Evolutionary conservation across 2,888 invertebrate genomes (phyloP).

Genomic region (Nesidiocoris tenuis): DNA sequence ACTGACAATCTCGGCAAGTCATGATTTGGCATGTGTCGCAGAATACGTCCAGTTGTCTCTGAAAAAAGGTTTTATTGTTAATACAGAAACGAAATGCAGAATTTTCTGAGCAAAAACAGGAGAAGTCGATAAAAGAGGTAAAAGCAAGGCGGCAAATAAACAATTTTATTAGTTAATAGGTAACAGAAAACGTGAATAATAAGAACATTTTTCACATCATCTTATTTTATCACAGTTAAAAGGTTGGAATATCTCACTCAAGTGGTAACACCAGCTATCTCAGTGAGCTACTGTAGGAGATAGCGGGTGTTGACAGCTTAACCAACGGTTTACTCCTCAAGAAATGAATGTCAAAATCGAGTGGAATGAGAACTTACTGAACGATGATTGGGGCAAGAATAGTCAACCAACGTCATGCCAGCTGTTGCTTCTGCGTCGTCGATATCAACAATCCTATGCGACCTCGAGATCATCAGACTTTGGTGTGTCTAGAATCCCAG

Average conservation of each 20-base stretch:
- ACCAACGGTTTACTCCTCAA: too few species aligned
- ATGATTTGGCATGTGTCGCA: constrained; percentile 91
- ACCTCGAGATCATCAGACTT: neutral
- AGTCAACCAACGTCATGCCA: constrained; percentile 1
- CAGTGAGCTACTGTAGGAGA: too few species aligned
- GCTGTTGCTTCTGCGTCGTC: neutral
- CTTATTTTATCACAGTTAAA: too few species aligned
- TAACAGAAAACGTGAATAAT: neutral
- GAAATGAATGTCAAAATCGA: too few species aligned
- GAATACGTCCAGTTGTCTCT: constrained; percentile 82
- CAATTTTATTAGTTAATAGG: neutral
- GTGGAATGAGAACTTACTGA: neutral
- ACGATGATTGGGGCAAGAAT: neutral
- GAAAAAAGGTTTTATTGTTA: too few species aligned
- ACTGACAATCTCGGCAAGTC: constrained; percentile 91
- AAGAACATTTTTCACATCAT: too few species aligned
- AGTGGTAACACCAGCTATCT: too few species aligned
- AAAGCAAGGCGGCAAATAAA: neutral
- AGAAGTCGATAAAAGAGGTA: neutral
- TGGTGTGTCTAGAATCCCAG: constrained; percentile 4
- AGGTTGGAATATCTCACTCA: too few species aligned
- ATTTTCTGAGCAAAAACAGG: too few species aligned
- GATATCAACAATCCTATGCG: constrained; percentile 7
- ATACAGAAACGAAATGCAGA: too few species aligned
- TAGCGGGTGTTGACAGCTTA: too few species aligned